Conservation (phyloP, 2,113 vertebrate species). For the Antechinus stuartii region DNA sequence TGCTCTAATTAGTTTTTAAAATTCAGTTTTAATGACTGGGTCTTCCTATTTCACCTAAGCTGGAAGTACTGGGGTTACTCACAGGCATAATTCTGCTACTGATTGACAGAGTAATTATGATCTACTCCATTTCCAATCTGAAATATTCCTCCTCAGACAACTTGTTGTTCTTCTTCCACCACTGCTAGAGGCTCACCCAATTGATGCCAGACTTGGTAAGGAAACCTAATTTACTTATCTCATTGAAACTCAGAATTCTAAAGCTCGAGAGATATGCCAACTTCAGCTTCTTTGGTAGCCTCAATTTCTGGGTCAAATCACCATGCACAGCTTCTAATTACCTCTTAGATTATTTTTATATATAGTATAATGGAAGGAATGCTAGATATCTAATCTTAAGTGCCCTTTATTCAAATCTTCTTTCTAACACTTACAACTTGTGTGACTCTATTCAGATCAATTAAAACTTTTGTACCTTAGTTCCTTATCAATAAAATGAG, state of each 20-base stretch:
- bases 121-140: neutral
- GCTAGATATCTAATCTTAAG: neutral
- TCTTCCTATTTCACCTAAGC: neutral
- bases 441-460: neutral
- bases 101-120: neutral
- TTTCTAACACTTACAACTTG: neutral
- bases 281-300: neutral
- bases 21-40: neutral
- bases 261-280: neutral
- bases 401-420: neutral
- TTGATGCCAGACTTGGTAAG: neutral
- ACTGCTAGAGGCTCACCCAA: neutral
- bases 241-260: neutral
- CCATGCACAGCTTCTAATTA: neutral
- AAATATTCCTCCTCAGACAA: neutral
- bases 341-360: neutral
- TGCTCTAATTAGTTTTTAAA: neutral
- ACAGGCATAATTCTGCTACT: neutral
- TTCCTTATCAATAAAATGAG: neutral
- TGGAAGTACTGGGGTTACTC: neutral
- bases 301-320: neutral
- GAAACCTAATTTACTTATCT: neutral
- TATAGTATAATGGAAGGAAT: neutral
- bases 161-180: neutral
- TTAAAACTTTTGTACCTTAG: neutral